Evolutionary conservation across 2,113 vertebrate genomes (phyloP).

Genomic region (Charadrius vociferus): DNA sequence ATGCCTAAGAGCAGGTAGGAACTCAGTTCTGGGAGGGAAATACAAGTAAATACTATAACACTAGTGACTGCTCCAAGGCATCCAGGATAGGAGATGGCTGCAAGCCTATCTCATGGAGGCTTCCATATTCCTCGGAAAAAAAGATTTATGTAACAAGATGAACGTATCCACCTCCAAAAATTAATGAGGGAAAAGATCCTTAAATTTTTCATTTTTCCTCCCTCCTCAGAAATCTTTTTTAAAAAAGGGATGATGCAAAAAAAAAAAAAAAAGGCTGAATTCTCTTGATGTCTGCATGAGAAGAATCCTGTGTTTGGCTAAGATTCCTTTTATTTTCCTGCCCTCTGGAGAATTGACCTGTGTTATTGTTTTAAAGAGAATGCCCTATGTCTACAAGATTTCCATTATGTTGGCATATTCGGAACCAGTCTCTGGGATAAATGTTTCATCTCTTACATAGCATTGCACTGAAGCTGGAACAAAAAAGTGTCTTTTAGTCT

Average conservation of each 20-base stretch:
- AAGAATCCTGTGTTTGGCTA: background rate
- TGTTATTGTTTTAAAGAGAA: background rate
- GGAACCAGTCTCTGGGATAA: background rate
- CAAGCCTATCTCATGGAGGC: background rate
- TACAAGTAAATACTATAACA: background rate
- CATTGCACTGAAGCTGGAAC: background rate
- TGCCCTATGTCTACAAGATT: background rate
- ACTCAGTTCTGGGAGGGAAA: background rate
- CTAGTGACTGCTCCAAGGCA: background rate
- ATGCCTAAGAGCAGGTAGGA: background rate
- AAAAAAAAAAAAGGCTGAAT: background rate
- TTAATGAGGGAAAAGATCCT: background rate
- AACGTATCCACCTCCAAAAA: background rate
- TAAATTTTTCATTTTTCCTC: background rate
- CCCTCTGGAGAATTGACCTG: background rate
- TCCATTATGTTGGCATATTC: rapidly evolving
- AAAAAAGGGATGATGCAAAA: background rate
- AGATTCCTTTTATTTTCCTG: background rate
- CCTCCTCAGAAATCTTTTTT: background rate
- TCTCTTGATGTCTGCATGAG: background rate
- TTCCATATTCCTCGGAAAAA: background rate
- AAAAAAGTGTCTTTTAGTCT: background rate
- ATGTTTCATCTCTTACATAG: background rate
- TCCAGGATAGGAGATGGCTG: background rate
- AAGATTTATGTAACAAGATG: background rate